These are phyloP conservation scores for Carlito syrichta DNA, from an alignment of 2,113 vertebrate species.

Conservation along the genomic window DNA sequence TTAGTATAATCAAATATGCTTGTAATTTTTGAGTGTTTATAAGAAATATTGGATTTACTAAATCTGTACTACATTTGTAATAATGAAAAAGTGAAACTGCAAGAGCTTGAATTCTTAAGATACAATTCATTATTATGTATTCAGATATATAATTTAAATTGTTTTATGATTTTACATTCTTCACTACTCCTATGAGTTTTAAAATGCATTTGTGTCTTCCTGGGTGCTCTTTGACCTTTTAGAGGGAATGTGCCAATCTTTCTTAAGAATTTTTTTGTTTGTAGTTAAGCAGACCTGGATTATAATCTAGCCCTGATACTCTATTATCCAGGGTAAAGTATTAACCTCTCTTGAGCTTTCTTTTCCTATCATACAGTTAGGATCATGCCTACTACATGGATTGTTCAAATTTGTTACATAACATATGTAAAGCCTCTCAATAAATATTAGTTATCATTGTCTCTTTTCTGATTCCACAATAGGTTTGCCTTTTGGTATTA, in stretches of 20 bases:
- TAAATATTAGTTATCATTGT: not conserved
- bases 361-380: not conserved
- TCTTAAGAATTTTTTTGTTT: not conserved
- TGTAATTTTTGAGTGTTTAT: not conserved
- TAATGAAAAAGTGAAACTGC: not conserved
- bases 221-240: not conserved
- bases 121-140: not conserved
- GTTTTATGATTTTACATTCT: not conserved
- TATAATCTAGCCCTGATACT: not conserved
- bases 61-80: not conserved
- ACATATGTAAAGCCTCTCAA: not conserved
- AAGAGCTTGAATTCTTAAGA: not conserved
- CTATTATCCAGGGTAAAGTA: not conserved
- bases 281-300: not conserved
- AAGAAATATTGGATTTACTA: not conserved
- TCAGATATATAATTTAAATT: not conserved
- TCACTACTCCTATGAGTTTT: not conserved
- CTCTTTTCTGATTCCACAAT: not conserved
- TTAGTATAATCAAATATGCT: not conserved
- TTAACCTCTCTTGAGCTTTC: not conserved
- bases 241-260: not conserved
- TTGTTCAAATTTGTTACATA: not conserved
- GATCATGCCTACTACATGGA: not conserved
- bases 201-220: not conserved
- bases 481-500: not conserved